A percentile compares a stretch with the other conserved stretches of the same genome.
phyloP scores from a whole-genome alignment of 2,797 vertebrate genomes.

The Sus cebifrons region DNA sequence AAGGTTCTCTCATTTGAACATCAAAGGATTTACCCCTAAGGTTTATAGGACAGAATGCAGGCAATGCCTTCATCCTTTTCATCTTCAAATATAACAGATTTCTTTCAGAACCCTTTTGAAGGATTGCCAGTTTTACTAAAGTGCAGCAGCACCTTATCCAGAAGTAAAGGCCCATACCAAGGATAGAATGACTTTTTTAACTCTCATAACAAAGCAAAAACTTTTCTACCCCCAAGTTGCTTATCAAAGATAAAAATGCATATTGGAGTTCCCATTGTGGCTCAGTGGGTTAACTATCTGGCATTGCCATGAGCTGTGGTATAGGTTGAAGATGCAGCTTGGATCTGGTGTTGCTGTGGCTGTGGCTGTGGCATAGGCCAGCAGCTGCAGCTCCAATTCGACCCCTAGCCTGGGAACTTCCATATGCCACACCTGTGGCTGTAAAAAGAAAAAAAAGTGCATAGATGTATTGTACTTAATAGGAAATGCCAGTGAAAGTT shows the following conservation, averaged over 20 bases:
- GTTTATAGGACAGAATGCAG: constrained; percentile 82
- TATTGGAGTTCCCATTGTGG: too few relatives aligned
- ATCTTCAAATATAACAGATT: constrained; percentile 87
- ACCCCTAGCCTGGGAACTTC: too few relatives aligned
- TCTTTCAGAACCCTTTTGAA: constrained; percentile 87
- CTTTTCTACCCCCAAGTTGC: constrained; percentile 71
- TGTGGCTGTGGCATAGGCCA: too few relatives aligned
- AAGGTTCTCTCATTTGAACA: constrained; percentile 83
- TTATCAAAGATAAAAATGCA: constrained; percentile 71
- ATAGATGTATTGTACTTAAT: constrained; percentile 24
- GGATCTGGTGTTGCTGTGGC: too few relatives aligned
- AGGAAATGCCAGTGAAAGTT: constrained; percentile 42
- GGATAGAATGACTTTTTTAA: constrained; percentile 82
- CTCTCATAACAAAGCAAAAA: constrained; percentile 78
- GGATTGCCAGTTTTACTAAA: constrained; percentile 82
- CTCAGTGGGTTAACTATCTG: too few relatives aligned
- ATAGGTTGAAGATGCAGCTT: too few relatives aligned
- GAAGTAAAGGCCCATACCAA: constrained; percentile 82
- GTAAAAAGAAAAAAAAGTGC: not conserved
- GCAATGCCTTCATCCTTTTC: constrained; percentile 80
- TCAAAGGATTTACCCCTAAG: constrained; percentile 85
- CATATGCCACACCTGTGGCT: too few relatives aligned
- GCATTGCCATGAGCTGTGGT: too few relatives aligned
- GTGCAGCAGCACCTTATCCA: constrained; percentile 75
- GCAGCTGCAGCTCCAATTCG: too few relatives aligned